Evolutionary conservation across 2,113 vertebrate species (phyloP).

Genomic region (Pituophis catenifer): DNA sequence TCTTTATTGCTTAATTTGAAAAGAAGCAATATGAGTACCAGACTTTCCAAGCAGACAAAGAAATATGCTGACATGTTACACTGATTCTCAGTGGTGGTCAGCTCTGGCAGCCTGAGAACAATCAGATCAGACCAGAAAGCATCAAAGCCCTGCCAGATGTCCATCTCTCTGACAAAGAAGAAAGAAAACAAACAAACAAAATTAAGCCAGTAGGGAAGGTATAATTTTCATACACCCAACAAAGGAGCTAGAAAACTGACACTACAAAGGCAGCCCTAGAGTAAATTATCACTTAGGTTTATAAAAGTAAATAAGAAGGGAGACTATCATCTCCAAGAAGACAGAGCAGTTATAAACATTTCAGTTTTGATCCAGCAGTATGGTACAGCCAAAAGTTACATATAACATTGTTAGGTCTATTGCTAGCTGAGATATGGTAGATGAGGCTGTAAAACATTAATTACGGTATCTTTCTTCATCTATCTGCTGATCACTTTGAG

Average conservation of each 20-base stretch:
- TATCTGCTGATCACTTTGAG: neutral
- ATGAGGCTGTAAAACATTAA: neutral
- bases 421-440: neutral
- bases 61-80: constrained; percentile 43
- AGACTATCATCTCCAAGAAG: neutral
- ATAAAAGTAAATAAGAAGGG: neutral
- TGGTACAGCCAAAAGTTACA: neutral
- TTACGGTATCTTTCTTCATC: neutral
- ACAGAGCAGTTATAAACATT: neutral
- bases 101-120: constrained; percentile 44
- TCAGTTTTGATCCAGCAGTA: neutral
- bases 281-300: constrained; percentile 26
- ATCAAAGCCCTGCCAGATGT: constrained; percentile 57
- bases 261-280: neutral
- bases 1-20: constrained; percentile 43
- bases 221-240: neutral
- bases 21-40: constrained; percentile 53
- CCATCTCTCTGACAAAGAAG: constrained; percentile 29
- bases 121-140: constrained; percentile 31
- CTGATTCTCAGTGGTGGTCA: constrained; percentile 43
- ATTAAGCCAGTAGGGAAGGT: constrained; percentile 20
- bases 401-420: neutral
- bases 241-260: constrained; percentile 4
- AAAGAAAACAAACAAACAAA: constrained; percentile 46
- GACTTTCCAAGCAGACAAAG: constrained; percentile 47